Conservation (phyloP, 2,113 vertebrate species). For the Theristicus caerulescens region DNA sequence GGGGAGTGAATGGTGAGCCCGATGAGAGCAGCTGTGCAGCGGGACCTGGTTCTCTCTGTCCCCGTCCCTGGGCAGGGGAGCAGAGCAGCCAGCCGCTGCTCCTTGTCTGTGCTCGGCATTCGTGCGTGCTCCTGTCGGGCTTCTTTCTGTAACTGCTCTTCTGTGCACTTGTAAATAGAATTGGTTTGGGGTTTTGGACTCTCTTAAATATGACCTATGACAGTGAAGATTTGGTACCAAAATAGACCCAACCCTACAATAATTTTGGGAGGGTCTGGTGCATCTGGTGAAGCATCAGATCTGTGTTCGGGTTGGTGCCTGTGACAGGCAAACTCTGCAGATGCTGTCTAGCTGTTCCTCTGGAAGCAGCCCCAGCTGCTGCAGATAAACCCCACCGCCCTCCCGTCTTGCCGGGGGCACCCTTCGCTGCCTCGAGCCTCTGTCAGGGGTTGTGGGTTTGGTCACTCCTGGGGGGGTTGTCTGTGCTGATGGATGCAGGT, state of each 20-base stretch:
- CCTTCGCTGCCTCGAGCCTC: background rate
- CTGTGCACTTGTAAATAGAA: background rate
- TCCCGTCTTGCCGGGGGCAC: background rate
- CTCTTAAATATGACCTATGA: background rate
- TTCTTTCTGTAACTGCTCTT: background rate
- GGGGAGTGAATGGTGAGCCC: background rate
- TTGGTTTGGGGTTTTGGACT: background rate
- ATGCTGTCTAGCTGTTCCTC: background rate
- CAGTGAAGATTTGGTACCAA: background rate
- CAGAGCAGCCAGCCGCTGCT: background rate
- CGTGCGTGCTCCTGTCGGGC: accelerated
- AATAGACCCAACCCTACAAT: background rate
- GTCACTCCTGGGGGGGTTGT: background rate
- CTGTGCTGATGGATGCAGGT: background rate
- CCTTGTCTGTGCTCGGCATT: background rate
- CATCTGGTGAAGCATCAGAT: background rate
- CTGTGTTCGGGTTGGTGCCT: background rate
- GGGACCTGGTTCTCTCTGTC: background rate
- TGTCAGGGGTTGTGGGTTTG: background rate
- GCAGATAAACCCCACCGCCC: accelerated
- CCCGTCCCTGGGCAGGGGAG: background rate
- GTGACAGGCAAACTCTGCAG: no score
- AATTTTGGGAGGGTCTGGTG: background rate
- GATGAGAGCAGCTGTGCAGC: background rate
- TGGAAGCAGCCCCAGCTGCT: background rate